Conservation (phyloP, 2,888 invertebrate genomes). For the Flexamia atlantica region DNA sequence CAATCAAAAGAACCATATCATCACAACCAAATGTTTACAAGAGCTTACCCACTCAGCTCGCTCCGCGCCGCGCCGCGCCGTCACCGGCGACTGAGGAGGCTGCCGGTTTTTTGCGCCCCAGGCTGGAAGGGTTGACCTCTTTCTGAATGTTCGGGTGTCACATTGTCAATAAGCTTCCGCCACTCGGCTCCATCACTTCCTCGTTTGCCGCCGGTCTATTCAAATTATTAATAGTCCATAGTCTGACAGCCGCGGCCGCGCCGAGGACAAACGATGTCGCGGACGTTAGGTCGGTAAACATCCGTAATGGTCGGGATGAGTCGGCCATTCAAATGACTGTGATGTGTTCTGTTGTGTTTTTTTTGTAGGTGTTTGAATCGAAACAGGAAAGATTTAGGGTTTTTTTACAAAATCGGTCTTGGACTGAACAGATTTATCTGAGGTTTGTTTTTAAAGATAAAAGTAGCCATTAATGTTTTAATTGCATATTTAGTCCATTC, state of each 20-base stretch:
- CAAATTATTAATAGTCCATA: constrained; percentile 43
- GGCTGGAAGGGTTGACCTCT: constrained; percentile 57
- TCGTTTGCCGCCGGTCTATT: constrained; percentile 41
- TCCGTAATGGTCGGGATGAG: neutral
- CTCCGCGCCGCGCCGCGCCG: neutral
- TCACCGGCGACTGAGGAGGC: neutral
- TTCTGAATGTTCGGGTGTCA: constrained; percentile 43
- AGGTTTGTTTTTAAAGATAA: no score
- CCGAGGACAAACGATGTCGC: neutral
- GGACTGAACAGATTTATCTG: no score
- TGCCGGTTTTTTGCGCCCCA: constrained; percentile 16
- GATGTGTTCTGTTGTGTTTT: no score
- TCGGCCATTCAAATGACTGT: neutral
- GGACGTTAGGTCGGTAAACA: constrained; percentile 8
- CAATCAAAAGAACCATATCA: no score
- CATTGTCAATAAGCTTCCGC: constrained; percentile 36
- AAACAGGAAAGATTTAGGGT: no score
- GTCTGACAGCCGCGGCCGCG: neutral
- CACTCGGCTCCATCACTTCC: constrained; percentile 42
- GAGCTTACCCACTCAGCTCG: constrained; percentile 6
- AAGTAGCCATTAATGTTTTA: no score
- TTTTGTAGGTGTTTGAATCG: no score
- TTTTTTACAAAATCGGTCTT: no score
- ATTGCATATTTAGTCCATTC: no score
- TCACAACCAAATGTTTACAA: no score